Conservation (phyloP, 2,888 invertebrate species). For the Hypercompe scribonia region DNA sequence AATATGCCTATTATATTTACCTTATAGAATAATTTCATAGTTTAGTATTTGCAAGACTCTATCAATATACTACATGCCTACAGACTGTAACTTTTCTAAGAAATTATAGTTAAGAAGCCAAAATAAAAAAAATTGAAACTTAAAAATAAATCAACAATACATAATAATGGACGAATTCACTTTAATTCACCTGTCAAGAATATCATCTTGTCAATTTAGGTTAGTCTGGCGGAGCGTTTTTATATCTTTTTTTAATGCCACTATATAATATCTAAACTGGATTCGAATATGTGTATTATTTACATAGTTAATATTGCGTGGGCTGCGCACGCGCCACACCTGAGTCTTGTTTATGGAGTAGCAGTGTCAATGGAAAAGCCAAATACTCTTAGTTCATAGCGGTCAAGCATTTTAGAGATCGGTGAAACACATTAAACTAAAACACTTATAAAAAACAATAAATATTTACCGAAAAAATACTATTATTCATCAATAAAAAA, state of each 20-base stretch:
- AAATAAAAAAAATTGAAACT: not conserved
- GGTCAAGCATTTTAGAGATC: constrained; percentile 45
- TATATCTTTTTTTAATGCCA: constrained; percentile 17
- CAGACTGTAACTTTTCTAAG: not conserved
- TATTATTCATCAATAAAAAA: no score
- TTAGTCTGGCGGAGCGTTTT: constrained; percentile 7
- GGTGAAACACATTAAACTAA: not conserved
- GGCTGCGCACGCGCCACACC: constrained; percentile 74
- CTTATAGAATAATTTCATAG: no score
- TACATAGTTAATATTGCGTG: constrained; percentile 70
- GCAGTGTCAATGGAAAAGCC: constrained; percentile 63
- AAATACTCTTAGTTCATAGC: constrained; percentile 47
- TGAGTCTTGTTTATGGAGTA: constrained; percentile 63
- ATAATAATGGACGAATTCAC: not conserved
- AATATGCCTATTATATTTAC: no score
- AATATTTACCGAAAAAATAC: no score
- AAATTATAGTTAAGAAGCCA: not conserved
- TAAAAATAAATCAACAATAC: not conserved
- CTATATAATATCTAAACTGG: constrained; percentile 23
- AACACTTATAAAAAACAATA: not conserved
- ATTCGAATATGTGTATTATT: constrained; percentile 58
- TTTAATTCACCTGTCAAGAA: not conserved
- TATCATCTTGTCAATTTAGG: not conserved
- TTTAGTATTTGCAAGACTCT: no score
- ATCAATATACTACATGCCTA: not conserved